These are phyloP conservation scores for Cuculus canorus DNA, from an alignment of 2,797 vertebrate genomes.

Conservation along the genomic window DNA sequence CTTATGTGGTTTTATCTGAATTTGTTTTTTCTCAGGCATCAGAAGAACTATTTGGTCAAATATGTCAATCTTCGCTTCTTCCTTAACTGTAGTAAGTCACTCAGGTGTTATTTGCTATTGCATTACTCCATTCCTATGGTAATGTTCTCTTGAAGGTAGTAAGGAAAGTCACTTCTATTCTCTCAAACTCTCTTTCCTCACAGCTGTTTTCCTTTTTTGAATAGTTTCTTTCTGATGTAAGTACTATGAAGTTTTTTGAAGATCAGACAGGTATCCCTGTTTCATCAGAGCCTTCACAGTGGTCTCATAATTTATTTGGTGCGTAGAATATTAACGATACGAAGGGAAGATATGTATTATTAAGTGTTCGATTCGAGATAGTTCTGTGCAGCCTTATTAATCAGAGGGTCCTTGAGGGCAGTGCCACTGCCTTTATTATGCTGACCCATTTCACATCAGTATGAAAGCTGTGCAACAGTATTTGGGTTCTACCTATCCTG, in stretches of 20 bases:
- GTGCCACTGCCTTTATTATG: neutral
- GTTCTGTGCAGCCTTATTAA: neutral
- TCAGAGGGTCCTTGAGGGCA: neutral
- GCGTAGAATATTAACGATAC: fast-evolving
- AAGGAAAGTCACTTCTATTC: neutral
- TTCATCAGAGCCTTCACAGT: neutral
- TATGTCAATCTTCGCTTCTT: neutral
- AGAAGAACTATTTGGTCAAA: neutral
- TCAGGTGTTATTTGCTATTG: neutral
- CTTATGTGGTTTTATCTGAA: neutral
- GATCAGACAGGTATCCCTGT: neutral
- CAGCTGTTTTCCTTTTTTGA: neutral
- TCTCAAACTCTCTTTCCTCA: neutral
- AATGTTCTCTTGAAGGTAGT: neutral
- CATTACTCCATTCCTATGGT: neutral
- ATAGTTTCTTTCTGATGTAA: neutral
- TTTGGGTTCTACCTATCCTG: neutral
- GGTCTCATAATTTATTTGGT: neutral
- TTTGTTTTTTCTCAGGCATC: neutral
- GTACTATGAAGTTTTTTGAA: neutral
- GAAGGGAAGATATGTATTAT: neutral
- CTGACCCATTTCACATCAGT: neutral
- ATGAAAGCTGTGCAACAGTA: neutral
- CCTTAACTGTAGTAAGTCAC: neutral
- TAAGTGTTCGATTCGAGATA: neutral